Conservation (phyloP, 1,140 invertebrate genomes). For the Thalassaphorura encarpata region DNA sequence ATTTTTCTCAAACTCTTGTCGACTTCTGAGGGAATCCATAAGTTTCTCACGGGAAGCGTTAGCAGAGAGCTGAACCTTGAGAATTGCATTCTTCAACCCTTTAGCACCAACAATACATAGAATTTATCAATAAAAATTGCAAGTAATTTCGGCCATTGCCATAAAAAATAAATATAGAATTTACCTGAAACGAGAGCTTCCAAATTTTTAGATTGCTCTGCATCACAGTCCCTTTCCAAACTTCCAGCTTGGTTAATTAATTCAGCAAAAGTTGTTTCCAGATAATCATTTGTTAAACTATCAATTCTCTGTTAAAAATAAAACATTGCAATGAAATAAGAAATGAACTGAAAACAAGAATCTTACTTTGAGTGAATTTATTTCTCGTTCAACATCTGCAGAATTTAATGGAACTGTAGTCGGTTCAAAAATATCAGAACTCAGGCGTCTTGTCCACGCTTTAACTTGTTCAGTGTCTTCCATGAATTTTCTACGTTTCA, state of each 20-base stretch:
- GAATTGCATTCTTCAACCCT: no score
- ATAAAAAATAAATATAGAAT: no score
- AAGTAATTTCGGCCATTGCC: no score
- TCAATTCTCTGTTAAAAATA: no score
- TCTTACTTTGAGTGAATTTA: constrained; percentile 55
- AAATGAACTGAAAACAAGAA: no score
- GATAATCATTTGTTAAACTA: constrained; percentile 46
- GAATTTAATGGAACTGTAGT: constrained; percentile 56
- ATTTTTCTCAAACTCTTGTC: no score
- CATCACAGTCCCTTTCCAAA: constrained; percentile 68
- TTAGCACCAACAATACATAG: no score
- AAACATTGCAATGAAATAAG: no score
- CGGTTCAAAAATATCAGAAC: constrained; percentile 51
- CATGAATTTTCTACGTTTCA: constrained; percentile 48
- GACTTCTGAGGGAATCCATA: no score
- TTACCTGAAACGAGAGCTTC: constrained; percentile 33
- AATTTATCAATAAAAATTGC: no score
- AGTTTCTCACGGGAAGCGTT: no score
- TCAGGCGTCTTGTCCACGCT: constrained; percentile 65
- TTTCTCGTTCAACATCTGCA: constrained; percentile 57
- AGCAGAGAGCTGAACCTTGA: no score
- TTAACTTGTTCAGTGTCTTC: constrained; percentile 62
- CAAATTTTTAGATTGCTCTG: constrained; percentile 46
- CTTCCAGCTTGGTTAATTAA: constrained; percentile 61
- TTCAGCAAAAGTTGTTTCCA: constrained; percentile 57